Conservation (phyloP, 2,113 vertebrate species). For the Cyanoramphus novaezelandiae region DNA sequence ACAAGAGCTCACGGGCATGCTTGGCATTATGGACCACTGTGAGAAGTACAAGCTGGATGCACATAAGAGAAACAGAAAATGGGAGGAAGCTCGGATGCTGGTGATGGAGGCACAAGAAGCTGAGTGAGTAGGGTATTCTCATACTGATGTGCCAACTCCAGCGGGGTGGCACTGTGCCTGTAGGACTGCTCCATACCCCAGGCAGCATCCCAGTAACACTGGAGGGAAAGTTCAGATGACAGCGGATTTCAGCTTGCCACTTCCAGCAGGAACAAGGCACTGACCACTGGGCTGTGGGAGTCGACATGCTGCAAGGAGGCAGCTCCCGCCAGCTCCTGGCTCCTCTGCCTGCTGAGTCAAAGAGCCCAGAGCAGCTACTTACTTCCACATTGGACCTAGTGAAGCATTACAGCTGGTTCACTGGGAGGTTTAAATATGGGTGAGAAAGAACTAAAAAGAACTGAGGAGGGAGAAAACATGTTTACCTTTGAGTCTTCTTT, state of each 20-base stretch:
- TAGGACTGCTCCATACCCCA: not conserved
- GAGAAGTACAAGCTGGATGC: slow-evolving; percentile 56
- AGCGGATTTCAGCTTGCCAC: not conserved
- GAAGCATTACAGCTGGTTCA: not conserved
- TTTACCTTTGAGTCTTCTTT: not conserved
- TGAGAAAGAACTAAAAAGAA: not conserved
- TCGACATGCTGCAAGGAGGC: not conserved
- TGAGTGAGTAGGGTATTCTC: slow-evolving; percentile 67
- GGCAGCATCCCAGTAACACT: not conserved
- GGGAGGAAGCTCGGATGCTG: slow-evolving; percentile 56
- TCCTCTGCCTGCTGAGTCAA: not conserved
- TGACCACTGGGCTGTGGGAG: not conserved
- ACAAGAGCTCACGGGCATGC: slow-evolving; percentile 71
- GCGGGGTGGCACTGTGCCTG: not conserved
- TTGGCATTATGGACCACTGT: slow-evolving; percentile 62
- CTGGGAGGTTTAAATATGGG: not conserved
- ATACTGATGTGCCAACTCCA: not conserved
- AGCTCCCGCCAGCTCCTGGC: not conserved
- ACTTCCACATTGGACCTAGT: not conserved
- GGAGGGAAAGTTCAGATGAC: not conserved
- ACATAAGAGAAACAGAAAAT: slow-evolving; percentile 52
- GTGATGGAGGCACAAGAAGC: slow-evolving; percentile 67
- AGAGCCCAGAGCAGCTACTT: not conserved
- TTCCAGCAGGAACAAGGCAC: not conserved
- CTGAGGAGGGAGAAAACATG: not conserved